Conservation (phyloP, 1,140 invertebrate genomes). For the Dreissena polymorpha region DNA sequence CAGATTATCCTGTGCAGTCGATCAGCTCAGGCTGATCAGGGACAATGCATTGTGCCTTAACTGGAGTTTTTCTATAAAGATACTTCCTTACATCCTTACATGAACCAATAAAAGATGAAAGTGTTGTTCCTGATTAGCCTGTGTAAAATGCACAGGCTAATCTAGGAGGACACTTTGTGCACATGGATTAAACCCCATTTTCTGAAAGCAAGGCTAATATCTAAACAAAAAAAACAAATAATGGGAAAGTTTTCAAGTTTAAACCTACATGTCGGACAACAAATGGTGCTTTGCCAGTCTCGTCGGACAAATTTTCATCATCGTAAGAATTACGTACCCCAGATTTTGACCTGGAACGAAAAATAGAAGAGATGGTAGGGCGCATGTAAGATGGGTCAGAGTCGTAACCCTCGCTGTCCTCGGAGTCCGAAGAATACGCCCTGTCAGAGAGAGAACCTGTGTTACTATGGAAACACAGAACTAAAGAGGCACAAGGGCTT, state of each 20-base stretch:
- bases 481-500: no score
- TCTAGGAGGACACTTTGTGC: no score
- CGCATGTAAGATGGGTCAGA: conserved; percentile 50
- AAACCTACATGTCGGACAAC: conserved; percentile 56
- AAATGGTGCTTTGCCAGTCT: conserved; percentile 51
- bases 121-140: no score
- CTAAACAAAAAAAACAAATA: conserved; percentile 3
- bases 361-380: conserved; percentile 56
- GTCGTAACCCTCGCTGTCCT: conserved; percentile 32
- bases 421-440: conserved; percentile 44
- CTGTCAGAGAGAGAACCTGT: conserved; percentile 29
- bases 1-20: no score
- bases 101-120: no score
- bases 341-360: conserved; percentile 58
- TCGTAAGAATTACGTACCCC: conserved; percentile 51
- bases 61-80: no score
- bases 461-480: no score
- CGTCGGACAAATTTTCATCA: conserved; percentile 52
- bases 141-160: no score
- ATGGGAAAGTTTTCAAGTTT: conserved; percentile 35
- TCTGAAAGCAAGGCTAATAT: neutral
- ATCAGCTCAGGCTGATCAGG: no score
- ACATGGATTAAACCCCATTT: no score
- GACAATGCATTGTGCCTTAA: no score
- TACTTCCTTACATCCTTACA: no score